Evolutionary conservation across 2,888 invertebrate genomes (phyloP).

Genomic region (Synergus laeviventris): DNA sequence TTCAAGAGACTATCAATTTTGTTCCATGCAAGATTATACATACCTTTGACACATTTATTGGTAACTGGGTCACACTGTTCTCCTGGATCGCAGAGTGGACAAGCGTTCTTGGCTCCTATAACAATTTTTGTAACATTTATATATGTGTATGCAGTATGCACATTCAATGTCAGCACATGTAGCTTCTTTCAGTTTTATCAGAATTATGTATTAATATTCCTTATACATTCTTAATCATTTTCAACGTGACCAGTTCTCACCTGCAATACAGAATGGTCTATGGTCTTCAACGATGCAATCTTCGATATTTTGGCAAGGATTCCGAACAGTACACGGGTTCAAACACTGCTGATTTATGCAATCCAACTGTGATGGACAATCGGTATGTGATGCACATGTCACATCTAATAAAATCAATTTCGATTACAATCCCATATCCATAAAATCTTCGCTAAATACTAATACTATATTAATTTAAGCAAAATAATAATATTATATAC

Average conservation of each 20-base stretch:
- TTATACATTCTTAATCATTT: background rate
- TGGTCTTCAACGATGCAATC: slow-evolving; percentile 90
- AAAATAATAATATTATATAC: background rate
- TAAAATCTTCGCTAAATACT: background rate
- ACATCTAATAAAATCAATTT: slow-evolving; percentile 79
- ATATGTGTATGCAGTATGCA: background rate
- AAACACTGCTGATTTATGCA: slow-evolving; percentile 88
- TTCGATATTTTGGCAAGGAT: slow-evolving; percentile 86
- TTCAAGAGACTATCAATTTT: slow-evolving; percentile 22
- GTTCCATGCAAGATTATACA: slow-evolving; percentile 54
- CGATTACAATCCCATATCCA: slow-evolving; percentile 45
- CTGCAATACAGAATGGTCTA: slow-evolving; percentile 89
- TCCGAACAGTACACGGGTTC: slow-evolving; percentile 87
- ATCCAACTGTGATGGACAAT: slow-evolving; percentile 87
- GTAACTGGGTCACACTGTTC: slow-evolving; percentile 87
- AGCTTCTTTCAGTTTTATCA: background rate
- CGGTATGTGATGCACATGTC: slow-evolving; percentile 87
- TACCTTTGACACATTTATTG: slow-evolving; percentile 91
- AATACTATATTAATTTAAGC: background rate
- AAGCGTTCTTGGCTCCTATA: slow-evolving; percentile 56
- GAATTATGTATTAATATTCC: background rate
- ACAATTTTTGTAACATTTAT: background rate
- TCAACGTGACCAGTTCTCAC: slow-evolving; percentile 74
- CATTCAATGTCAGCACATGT: background rate
- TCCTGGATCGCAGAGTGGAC: slow-evolving; percentile 85